Conservation (phyloP, 2,888 invertebrate species). For the Synanthedon formicaeformis region DNA sequence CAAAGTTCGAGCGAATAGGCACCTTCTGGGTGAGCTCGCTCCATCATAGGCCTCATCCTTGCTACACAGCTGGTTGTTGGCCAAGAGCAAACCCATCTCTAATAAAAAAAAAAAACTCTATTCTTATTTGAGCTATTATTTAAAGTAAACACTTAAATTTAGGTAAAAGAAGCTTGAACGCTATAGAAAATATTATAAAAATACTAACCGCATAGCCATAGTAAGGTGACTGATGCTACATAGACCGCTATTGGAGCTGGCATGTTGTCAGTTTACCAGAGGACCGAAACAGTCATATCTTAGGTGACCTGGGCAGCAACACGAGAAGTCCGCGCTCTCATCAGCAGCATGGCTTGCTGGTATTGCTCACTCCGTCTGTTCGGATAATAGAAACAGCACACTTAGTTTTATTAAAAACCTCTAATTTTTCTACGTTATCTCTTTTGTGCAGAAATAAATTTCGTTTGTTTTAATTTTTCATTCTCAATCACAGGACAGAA, state of each 20-base stretch:
- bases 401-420: too few species aligned
- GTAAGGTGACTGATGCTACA: constrained; percentile 23
- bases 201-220: constrained; percentile 42
- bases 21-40: too few species aligned
- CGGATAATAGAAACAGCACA: background rate
- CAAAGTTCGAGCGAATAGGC: too few species aligned
- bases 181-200: background rate
- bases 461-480: too few species aligned
- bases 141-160: background rate
- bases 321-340: constrained; percentile 21
- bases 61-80: too few species aligned
- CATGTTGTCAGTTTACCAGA: constrained; percentile 28
- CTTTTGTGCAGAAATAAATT: too few species aligned
- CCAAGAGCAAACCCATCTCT: too few species aligned
- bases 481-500: too few species aligned
- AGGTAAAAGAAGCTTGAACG: too few species aligned
- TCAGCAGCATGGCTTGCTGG: constrained; percentile 25
- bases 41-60: too few species aligned
- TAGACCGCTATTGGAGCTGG: constrained; percentile 30
- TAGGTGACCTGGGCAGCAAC: constrained; percentile 45
- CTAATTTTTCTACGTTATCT: too few species aligned
- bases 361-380: background rate
- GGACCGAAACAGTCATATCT: constrained; percentile 10
- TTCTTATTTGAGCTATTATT: background rate
- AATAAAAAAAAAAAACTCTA: too few species aligned